Base-by-base conservation (phyloP, 2,888 invertebrate genomes). In the Drosophila buzzatii region DNA sequence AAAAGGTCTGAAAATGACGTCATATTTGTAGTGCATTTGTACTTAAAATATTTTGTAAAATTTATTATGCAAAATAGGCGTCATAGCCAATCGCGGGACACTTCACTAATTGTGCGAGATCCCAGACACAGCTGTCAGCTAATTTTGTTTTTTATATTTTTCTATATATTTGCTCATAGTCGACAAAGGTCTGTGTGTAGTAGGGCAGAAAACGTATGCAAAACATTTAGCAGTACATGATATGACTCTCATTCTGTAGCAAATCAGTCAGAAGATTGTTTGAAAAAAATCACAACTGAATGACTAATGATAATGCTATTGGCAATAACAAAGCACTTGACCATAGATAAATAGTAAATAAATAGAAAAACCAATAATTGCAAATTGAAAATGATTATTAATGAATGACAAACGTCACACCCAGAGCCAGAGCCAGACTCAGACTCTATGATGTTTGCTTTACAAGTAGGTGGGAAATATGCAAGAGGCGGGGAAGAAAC, bases 231-330 rank as follows among this genome's bases (percentile, higher is more conserved):
- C 44, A 20, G 35, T 60, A 23, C 37, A 49, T 51, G 61, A 45
- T 61, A 66, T 63, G 60, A 67, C 60, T 78, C 72, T 84, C 67
- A 42, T 78, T 82, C 70, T 59, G 31, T 72, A 27, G 67, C 71
- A 70, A 78, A 47, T 51, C 41, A 37, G 33, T 18, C 31, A n/a
- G 14, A n/a, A 68, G 31, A 65, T n/a, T 49, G 33, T 18, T 10
- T 27, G 27, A 27, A 18, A 27, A 23, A 42, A 20, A 35, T 16
- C 6, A 68, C 35, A 62, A 47, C 27, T 10, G 9, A 14, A 52
- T 89, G 78, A 83, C 59, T 73, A 88, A 81, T 83, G 61, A n/a
- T 33, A 65, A 53, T 58, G 53, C 63, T 56, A 80, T 76, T 73
- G 49, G 39, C 60, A 67, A 53, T 52, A 64, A 64, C 53, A 44